Percentiles rank a stretch among this genome's conserved stretches.
phyloP scores from a whole-genome alignment of 2,888 invertebrate species.

The Amphipoea oculea region DNA sequence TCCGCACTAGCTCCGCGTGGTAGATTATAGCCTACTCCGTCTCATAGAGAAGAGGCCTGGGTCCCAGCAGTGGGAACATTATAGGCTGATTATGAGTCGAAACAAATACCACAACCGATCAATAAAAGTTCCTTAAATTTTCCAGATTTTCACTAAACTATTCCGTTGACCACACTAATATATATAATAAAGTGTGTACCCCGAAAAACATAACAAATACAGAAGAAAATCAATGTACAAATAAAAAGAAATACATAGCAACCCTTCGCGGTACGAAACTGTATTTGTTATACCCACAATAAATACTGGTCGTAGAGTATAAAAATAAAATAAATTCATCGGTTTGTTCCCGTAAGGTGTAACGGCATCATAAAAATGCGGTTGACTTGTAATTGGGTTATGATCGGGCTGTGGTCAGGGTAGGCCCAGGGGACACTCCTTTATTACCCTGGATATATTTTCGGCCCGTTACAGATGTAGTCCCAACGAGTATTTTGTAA shows the following conservation, averaged over 20 bases:
- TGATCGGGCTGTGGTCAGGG: conserved; percentile 76
- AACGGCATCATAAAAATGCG: conserved; percentile 79
- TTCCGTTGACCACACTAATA: neutral
- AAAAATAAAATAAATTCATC: conserved; percentile 71
- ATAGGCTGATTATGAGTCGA: neutral
- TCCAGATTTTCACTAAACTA: neutral
- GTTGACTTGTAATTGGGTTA: conserved; percentile 82
- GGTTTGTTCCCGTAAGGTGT: conserved; percentile 71
- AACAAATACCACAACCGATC: neutral
- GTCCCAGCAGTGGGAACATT: neutral
- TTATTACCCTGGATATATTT: conserved; percentile 76
- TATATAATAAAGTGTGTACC: neutral
- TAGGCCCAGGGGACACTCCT: conserved; percentile 70
- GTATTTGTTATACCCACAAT: conserved; percentile 61
- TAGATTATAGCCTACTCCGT: neutral
- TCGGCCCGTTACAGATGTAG: conserved; percentile 67
- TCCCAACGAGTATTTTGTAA: conserved; percentile 63
- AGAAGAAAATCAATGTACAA: conserved; percentile 46
- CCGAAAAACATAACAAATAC: conserved; percentile 18
- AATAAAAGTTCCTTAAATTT: neutral
- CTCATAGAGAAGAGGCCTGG: neutral
- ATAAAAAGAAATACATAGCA: conserved; percentile 34
- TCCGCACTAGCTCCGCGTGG: no score
- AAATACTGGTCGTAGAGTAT: conserved; percentile 64
- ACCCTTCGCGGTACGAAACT: conserved; percentile 31